Evolutionary conservation across 2,888 invertebrate genomes (phyloP), one percentile per base, ranked within the genome.

Genomic region (Hirtodrosophila alboralis): DNA sequence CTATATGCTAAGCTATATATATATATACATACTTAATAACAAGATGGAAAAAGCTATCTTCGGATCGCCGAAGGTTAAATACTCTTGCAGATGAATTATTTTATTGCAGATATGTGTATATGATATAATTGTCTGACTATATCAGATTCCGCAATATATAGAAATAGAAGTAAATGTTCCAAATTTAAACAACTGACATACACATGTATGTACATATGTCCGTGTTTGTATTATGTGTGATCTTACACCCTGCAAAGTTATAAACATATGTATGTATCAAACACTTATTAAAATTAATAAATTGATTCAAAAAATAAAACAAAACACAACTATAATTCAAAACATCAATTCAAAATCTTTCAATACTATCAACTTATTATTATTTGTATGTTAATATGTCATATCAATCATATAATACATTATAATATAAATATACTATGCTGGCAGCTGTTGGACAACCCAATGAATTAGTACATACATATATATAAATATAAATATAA

Each of bases 241-340:
- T 27, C 26, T 41, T 36, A 12, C 12, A n/a, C 23, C 36, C n/a
- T 34, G 23, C 38, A 27, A 26, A 16, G n/a, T 13, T 26, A 40
- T 47, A 37, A 44, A 21, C 43, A 44, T 40, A 49, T 71, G 12
- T 4, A 48, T 60, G 26, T 47, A 64, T 65, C 57, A 30, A 70
- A 74, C 36, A 58, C 40, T 54, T 70, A 58, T 49, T 53, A 37
- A 65, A 54, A 48, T 54, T 26, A 73, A 76, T 73, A 73, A 74
- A 63, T 59, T 57, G 74, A 60, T 67, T 74, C 23, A 27, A 62
- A 38, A 71, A 74, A 80, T 64, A 67, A 61, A 61, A 40, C 38
- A 41, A 72, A n/a, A 33, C 33, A 63, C 61, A 59, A 57, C 21
- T 18, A 33, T 9, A 31, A 56, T 21, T 14, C 23, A 12, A 31